These are phyloP conservation scores for Bufo bufo DNA, from an alignment of 2,113 vertebrate genomes.

Conservation along the genomic window DNA sequence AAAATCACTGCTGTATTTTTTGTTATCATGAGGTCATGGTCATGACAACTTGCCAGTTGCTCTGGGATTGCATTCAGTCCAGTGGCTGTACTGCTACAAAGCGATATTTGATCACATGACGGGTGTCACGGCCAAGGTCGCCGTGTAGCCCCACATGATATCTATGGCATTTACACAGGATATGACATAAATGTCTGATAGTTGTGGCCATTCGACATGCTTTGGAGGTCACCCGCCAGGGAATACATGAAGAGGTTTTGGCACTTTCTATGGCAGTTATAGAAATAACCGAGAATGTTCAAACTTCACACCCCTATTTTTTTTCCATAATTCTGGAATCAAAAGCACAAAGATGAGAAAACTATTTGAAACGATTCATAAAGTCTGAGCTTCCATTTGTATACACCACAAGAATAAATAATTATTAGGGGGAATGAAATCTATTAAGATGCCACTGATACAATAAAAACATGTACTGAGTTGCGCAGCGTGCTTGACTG, in stretches of 20 bases:
- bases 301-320: neutral
- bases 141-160: no score
- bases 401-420: slow-evolving; percentile 23
- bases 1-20: no score
- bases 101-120: no score
- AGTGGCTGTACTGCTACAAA: no score
- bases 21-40: no score
- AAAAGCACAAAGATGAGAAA: neutral
- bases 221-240: neutral
- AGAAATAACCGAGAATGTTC: neutral
- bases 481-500: neutral
- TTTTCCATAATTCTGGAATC: neutral
- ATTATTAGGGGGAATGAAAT: neutral
- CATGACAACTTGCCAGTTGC: no score
- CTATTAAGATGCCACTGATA: slow-evolving; percentile 6
- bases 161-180: no score
- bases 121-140: no score
- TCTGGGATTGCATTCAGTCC: no score
- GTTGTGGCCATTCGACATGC: neutral
- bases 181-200: no score
- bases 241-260: neutral
- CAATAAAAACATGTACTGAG: neutral
- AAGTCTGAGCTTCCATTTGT: slow-evolving; percentile 15
- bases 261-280: neutral
- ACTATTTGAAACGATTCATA: neutral